Evolutionary conservation across 2,797 vertebrate genomes (phyloP).

Genomic region (Lateolabrax maculatus): DNA sequence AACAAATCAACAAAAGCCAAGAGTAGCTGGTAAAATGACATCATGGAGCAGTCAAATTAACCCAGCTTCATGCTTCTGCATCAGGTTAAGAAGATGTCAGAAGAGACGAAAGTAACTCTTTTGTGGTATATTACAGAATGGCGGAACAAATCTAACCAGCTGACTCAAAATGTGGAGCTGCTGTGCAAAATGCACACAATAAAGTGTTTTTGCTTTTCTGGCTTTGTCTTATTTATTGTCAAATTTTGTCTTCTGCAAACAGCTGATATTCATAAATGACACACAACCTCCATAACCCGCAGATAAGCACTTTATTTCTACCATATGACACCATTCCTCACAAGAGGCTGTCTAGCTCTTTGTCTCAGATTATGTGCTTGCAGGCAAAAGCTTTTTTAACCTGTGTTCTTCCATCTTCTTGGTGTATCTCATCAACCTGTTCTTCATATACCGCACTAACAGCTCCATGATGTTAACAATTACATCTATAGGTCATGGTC

Average conservation of each 20-base stretch:
- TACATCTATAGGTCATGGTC: not conserved
- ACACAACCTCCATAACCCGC: not conserved
- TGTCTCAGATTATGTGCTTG: not conserved
- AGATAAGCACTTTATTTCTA: too few species aligned
- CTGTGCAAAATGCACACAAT: not conserved
- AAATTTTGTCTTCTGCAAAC: not conserved
- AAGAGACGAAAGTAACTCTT: not conserved
- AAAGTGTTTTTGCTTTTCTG: not conserved
- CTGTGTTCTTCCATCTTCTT: not conserved
- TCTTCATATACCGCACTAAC: not conserved
- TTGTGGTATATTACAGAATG: not conserved
- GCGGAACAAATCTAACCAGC: not conserved
- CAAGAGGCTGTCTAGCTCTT: not conserved
- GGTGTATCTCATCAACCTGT: not conserved
- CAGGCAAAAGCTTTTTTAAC: not conserved
- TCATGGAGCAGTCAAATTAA: not conserved
- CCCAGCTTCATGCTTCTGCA: not conserved
- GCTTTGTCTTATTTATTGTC: not conserved
- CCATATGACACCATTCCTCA: not conserved
- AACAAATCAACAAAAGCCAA: not conserved
- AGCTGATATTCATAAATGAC: not conserved
- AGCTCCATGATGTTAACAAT: not conserved
- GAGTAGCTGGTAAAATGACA: not conserved
- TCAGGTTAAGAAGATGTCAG: not conserved
- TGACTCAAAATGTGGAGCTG: constrained; percentile 2